phyloP scores from a whole-genome alignment of 2,888 invertebrate genomes.

The Sinotaia quadrata region DNA sequence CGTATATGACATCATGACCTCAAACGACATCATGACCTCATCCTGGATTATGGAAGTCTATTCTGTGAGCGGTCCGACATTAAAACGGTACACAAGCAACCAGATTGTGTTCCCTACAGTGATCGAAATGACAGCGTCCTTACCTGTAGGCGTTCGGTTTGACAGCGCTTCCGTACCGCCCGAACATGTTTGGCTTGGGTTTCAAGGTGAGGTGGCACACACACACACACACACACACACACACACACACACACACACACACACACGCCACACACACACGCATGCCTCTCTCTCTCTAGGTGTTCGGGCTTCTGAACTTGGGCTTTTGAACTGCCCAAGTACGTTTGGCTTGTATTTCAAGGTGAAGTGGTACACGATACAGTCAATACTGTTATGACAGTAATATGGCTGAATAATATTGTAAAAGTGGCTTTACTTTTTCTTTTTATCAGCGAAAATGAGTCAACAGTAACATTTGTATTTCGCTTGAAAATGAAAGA shows the following conservation, averaged over 20 bases:
- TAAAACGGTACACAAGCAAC: background rate
- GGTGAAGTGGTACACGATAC: too few species aligned
- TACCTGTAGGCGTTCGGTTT: background rate
- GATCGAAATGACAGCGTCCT: background rate
- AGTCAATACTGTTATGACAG: too few species aligned
- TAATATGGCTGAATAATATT: too few species aligned
- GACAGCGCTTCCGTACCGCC: background rate
- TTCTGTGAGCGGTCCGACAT: background rate
- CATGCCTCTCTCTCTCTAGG: background rate
- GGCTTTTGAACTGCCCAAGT: too few species aligned
- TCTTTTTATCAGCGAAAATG: too few species aligned
- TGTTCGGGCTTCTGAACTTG: too few species aligned
- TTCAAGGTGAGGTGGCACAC: background rate
- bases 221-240: background rate
- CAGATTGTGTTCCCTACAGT: background rate
- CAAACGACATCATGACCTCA: background rate
- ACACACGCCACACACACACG: too few species aligned
- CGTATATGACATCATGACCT: background rate
- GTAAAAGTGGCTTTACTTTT: too few species aligned
- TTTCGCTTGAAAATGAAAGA: too few species aligned
- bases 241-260: conserved; percentile 12
- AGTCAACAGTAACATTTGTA: too few species aligned
- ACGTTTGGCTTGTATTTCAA: too few species aligned
- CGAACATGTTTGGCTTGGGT: background rate
- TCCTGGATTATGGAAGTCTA: background rate